Percentiles rank a stretch among this genome's conserved stretches.
Conservation (phyloP, 1,140 invertebrate species). For the Lepidostoma basale region DNA sequence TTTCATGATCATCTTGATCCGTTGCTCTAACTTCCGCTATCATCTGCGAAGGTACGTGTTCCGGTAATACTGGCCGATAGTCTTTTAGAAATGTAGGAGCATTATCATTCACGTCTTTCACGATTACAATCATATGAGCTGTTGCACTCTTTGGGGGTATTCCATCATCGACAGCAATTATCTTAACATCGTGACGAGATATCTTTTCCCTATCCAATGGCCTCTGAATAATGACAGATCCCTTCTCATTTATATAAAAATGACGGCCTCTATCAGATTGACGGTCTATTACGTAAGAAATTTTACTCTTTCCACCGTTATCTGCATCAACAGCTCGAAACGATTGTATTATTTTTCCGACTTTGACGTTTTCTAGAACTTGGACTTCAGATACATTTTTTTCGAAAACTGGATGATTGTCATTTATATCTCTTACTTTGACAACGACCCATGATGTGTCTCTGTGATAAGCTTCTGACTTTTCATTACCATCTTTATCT, state of each 20-base stretch:
- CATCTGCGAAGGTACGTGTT: conserved; percentile 65
- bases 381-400: conserved; percentile 66
- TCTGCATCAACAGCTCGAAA: conserved; percentile 69
- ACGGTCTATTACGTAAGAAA: conserved; percentile 65
- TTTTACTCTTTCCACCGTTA: conserved; percentile 62
- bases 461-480: conserved; percentile 64
- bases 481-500: conserved; percentile 62
- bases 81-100: conserved; percentile 63
- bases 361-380: conserved; percentile 67
- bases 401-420: conserved; percentile 68
- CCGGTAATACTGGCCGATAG: conserved; percentile 68
- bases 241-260: conserved; percentile 65
- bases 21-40: conserved; percentile 67
- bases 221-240: conserved; percentile 66
- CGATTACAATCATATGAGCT: conserved; percentile 68
- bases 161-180: conserved; percentile 70
- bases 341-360: conserved; percentile 65
- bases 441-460: conserved; percentile 69
- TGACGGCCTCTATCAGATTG: conserved; percentile 64
- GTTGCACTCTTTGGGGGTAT: conserved; percentile 68
- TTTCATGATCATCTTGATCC: conserved; percentile 67
- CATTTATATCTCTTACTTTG: conserved; percentile 67
- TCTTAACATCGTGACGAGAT: conserved; percentile 64
- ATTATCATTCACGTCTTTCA: conserved; percentile 74
- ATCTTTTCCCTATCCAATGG: conserved; percentile 63